Base-by-base conservation (phyloP, 2,888 invertebrate genomes). In the Drosophila kuntzei region DNA sequence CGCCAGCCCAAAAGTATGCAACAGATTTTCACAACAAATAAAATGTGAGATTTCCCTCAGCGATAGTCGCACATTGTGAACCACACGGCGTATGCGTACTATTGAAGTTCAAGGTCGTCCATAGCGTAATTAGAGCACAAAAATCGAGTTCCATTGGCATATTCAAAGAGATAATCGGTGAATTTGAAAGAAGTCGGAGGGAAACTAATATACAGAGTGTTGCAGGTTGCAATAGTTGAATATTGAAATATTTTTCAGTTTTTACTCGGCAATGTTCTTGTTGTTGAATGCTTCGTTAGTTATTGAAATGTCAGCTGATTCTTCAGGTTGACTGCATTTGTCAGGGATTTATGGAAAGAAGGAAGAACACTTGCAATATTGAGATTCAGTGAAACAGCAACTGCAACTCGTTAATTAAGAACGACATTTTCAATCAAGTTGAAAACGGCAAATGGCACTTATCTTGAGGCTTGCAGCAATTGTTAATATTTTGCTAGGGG, bases 1-100 rank as follows among this genome's bases (percentile, higher is more conserved):
- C 25, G 18, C 0, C 57, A 36, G 77, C 76, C 80, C 36, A 46
- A 77, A 77, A 80, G 78, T 73, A 78, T 78, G 81, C 78, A 63
- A 74, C 78, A 57, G 43, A 18, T 51, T 63, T 20, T 20, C 3
- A 7, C 5, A 12, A 41, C 53, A 39, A 53, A 41, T 7, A 14
- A 29, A 41, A 43, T 14, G 20, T 5, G 39, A 16, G n/a, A n/a
- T 14, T 12, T 4, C 4, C 12, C 27, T n/a, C 11, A 8, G 9
- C 32, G 6, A 41, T 2, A 53, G 16, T 12, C 18, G 18, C 27
- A 39, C 18, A 37, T 18, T 29, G 20, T 36, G 32, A 8, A 32
- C 14, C 53, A 36, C 55, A 20, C 44, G 51, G 34, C 70, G 46
- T 50, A 55, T 59, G 53, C 69, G 41, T 66, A 44, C 37, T 34